These are phyloP conservation scores for Drosophila saltans DNA, from an alignment of 1,140 invertebrate species.

Conservation along the genomic window DNA sequence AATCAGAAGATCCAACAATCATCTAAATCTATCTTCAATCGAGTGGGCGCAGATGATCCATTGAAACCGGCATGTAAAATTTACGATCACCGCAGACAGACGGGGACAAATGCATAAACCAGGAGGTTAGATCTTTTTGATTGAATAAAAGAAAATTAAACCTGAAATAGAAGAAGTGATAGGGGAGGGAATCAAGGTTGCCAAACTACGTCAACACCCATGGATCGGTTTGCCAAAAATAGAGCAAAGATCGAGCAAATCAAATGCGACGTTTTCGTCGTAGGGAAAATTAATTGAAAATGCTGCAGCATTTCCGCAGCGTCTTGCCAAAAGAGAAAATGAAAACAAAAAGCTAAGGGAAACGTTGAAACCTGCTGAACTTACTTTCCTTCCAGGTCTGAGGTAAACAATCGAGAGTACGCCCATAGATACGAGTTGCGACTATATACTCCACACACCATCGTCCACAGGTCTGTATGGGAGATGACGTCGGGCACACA, in stretches of 20 bases:
- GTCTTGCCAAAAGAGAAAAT: conserved; percentile 48
- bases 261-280: conserved; percentile 72
- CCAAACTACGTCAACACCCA: conserved; percentile 77
- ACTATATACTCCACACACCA: conserved; percentile 21
- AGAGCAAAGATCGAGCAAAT: conserved; percentile 55
- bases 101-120: conserved; percentile 23
- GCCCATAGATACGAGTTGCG: neutral
- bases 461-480: conserved; percentile 24
- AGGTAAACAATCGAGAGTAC: conserved; percentile 37
- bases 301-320: conserved; percentile 64
- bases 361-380: neutral
- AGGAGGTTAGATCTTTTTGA: conserved; percentile 49
- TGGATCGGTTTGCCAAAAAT: conserved; percentile 73
- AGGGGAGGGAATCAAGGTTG: conserved; percentile 71
- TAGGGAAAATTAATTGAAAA: conserved; percentile 67
- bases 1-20: conserved; percentile 28
- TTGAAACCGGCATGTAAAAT: conserved; percentile 41
- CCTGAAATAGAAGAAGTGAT: neutral
- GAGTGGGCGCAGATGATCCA: conserved; percentile 3
- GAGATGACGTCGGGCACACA: conserved; percentile 46
- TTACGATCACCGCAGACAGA: conserved; percentile 42
- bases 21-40: conserved; percentile 8
- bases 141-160: conserved; percentile 37
- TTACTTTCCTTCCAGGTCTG: conserved; percentile 45
- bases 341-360: neutral